Conservation (phyloP, 1,140 invertebrate genomes). For the Sarcophaga peregrina region DNA sequence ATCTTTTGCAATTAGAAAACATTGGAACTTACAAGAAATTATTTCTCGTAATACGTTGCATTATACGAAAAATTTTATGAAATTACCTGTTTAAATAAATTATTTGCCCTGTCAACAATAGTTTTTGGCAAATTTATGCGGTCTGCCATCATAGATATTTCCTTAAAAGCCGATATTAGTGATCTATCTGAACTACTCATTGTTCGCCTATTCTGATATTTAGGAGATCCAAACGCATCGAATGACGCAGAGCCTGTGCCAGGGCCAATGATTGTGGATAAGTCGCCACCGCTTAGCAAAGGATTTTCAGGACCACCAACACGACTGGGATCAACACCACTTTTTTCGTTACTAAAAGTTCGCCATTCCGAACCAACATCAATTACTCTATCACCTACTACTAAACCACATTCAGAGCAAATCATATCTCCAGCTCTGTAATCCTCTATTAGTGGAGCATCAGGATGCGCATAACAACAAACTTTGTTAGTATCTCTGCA, state of each 20-base stretch:
- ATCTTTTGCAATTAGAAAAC: too few species aligned
- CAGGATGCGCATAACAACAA: conserved; percentile 93
- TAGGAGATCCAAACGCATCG: conserved; percentile 85
- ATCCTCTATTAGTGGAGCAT: conserved; percentile 95
- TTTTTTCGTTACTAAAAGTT: conserved; percentile 99
- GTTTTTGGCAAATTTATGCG: conserved; percentile 95
- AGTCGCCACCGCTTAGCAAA: conserved; percentile 92
- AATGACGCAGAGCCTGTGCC: conserved; percentile 84
- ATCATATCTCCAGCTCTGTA: conserved; percentile 99
- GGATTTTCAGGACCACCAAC: conserved; percentile 98
- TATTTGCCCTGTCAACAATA: conserved; percentile 94
- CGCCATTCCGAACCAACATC: conserved; percentile 99
- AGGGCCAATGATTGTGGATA: conserved; percentile 97
- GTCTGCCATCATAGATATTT: conserved; percentile 98
- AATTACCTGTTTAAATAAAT: conserved; percentile 91
- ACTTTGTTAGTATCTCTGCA: conserved; percentile 73
- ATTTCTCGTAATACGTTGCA: too few species aligned
- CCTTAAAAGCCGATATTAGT: conserved; percentile 93
- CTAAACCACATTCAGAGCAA: conserved; percentile 97
- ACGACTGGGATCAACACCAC: conserved; percentile 96
- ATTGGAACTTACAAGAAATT: too few species aligned
- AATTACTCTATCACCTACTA: conserved; percentile 98
- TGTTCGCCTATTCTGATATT: conserved; percentile 94
- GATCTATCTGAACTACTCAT: conserved; percentile 94
- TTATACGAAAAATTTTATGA: not conserved